phyloP scores from a whole-genome alignment of 1,140 invertebrate species.

The Mamestra configurata region DNA sequence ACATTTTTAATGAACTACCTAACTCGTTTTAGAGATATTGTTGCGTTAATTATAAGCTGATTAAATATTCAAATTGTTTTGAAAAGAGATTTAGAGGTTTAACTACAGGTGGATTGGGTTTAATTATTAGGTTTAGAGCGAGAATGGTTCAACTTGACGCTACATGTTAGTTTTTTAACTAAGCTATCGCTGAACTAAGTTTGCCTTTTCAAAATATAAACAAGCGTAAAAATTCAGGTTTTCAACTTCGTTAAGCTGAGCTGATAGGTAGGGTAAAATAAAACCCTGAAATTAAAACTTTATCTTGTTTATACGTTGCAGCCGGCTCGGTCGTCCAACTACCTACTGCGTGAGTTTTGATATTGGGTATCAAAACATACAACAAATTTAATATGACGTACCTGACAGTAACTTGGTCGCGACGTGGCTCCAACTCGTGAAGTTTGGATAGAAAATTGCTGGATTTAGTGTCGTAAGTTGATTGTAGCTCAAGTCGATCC shows the following conservation, averaged over 20 bases:
- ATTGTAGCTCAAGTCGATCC: constrained; percentile 94
- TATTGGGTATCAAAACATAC: constrained; percentile 3
- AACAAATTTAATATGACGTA: constrained; percentile 74
- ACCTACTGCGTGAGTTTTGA: not conserved
- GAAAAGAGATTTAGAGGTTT: constrained; percentile 36
- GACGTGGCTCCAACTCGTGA: constrained; percentile 94
- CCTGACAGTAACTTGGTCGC: constrained; percentile 94
- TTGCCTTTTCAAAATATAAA: constrained; percentile 28
- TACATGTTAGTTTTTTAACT: not conserved
- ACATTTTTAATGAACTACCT: constrained; percentile 56
- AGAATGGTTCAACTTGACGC: not conserved
- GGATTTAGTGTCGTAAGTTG: constrained; percentile 93
- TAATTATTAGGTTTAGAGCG: not conserved
- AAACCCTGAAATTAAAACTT: constrained; percentile 43
- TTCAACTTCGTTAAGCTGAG: constrained; percentile 33
- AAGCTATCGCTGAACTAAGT: constrained; percentile 19
- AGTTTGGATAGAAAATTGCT: constrained; percentile 94
- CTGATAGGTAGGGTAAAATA: constrained; percentile 31
- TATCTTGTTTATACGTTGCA: constrained; percentile 41
- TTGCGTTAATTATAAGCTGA: constrained; percentile 50
- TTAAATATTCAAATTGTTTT: constrained; percentile 44
- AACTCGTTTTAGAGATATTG: constrained; percentile 54
- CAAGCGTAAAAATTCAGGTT: constrained; percentile 39
- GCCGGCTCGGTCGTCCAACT: not conserved
- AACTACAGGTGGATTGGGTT: constrained; percentile 25